Evolutionary conservation across 2,113 vertebrate species (phyloP).

Genomic region (Clupea harengus): DNA sequence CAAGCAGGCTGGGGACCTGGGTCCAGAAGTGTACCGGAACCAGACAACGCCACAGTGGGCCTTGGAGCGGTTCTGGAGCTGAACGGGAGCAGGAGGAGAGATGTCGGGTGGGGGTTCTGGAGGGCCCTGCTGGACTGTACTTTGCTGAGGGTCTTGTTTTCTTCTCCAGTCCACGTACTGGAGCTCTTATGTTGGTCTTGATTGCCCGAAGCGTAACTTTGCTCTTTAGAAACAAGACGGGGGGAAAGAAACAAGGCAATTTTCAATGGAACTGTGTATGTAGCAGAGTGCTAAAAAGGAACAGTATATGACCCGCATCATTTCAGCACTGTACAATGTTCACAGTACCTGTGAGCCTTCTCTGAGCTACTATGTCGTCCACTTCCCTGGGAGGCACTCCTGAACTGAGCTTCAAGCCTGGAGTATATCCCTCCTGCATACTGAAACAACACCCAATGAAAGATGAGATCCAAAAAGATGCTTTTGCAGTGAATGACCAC

Average conservation of each 20-base stretch:
- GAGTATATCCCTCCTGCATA: slow-evolving; percentile 91
- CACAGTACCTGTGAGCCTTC: slow-evolving; percentile 70
- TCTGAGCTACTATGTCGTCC: slow-evolving; percentile 77
- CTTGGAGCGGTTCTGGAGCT: background rate
- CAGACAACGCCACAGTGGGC: background rate
- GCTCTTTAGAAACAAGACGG: slow-evolving; percentile 39
- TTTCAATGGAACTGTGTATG: background rate
- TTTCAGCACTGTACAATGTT: background rate
- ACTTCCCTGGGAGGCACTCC: slow-evolving; percentile 71
- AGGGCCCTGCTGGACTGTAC: background rate
- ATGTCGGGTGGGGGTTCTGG: background rate
- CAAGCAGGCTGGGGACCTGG: background rate
- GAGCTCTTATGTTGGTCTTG: slow-evolving; percentile 40
- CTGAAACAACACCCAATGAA: slow-evolving; percentile 49
- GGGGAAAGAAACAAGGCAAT: background rate
- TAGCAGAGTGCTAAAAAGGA: background rate
- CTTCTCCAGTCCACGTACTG: background rate
- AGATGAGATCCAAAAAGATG: background rate
- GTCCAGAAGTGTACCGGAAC: background rate
- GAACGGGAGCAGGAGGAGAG: slow-evolving; percentile 16
- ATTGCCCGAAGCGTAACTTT: slow-evolving; percentile 40
- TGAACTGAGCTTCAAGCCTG: slow-evolving; percentile 88
- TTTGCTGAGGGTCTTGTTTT: slow-evolving; percentile 18
- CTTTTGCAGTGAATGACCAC: background rate
- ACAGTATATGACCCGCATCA: background rate